A percentile compares a stretch with the other conserved stretches of the same genome.
phyloP scores from a whole-genome alignment of 2,113 vertebrate genomes.

The Ageneiosus marmoratus region DNA sequence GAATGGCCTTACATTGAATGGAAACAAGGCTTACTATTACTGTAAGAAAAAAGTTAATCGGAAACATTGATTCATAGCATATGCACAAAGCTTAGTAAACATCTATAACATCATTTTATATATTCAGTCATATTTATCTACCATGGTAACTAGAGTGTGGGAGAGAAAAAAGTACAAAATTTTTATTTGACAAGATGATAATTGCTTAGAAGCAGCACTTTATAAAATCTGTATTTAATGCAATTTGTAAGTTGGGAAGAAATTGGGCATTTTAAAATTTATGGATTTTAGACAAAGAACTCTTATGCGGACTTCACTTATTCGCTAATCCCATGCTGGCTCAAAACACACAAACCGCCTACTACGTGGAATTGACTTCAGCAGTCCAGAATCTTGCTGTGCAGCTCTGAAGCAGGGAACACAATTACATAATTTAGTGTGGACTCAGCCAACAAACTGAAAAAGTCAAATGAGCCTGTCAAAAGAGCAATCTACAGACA shows the following conservation, averaged over 20 bases:
- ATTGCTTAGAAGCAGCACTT: background rate
- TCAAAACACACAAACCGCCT: conserved; percentile 1
- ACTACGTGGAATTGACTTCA: conserved; percentile 9
- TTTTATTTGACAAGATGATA: background rate
- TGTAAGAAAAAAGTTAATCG: background rate
- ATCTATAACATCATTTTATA: background rate
- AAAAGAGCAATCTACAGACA: background rate
- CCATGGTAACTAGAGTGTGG: background rate
- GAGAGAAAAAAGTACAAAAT: background rate
- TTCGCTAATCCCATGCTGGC: background rate
- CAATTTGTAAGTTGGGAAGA: background rate
- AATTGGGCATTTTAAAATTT: background rate
- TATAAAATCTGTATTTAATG: background rate
- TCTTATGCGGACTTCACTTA: background rate
- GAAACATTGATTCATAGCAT: background rate
- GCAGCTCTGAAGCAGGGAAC: background rate
- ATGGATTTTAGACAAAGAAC: background rate
- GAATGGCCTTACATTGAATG: background rate
- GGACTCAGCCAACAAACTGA: background rate
- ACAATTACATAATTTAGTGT: conserved; percentile 19
- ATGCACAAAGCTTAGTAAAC: background rate
- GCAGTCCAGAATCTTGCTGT: conserved; percentile 2
- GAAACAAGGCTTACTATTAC: background rate
- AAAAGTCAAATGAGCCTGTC: conserved; percentile 13
- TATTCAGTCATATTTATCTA: background rate